phyloP scores from a whole-genome alignment of 2,797 vertebrate genomes.

The Chelon labrosus region DNA sequence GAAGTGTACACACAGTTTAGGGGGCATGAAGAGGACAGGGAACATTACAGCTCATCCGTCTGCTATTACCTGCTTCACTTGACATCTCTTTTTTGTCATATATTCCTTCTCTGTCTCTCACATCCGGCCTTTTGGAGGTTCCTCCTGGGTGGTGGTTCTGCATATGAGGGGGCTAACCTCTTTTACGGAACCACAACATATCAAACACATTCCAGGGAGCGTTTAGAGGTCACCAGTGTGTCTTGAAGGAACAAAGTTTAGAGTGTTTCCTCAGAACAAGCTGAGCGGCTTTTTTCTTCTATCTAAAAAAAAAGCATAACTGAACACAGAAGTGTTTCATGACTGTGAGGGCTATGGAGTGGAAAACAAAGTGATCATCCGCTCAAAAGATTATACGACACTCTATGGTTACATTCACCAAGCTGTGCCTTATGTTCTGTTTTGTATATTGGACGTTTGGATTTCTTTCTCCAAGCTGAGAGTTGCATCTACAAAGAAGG shows the following conservation, averaged over 20 bases:
- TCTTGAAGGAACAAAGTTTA: slow-evolving; percentile 52
- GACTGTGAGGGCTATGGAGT: not conserved
- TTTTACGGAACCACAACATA: slow-evolving; percentile 51
- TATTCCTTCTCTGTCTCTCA: not conserved
- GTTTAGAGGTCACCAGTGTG: slow-evolving; percentile 60
- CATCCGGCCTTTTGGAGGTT: slow-evolving; percentile 32
- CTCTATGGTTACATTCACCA: not conserved
- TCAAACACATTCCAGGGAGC: slow-evolving; percentile 71
- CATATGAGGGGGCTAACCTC: slow-evolving; percentile 41
- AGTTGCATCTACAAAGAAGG: not conserved
- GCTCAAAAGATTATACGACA: slow-evolving; percentile 1
- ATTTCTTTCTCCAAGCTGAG: not conserved
- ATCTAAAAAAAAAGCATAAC: slow-evolving; percentile 23
- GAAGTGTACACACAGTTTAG: slow-evolving; percentile 8
- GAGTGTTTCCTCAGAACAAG: slow-evolving; percentile 41
- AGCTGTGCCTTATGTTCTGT: not conserved
- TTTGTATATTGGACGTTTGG: not conserved
- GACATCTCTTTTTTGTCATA: slow-evolving; percentile 21
- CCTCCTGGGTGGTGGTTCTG: slow-evolving; percentile 42
- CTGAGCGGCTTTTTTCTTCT: slow-evolving; percentile 9
- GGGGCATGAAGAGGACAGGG: not conserved
- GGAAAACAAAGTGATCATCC: slow-evolving; percentile 22
- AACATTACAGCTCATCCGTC: slow-evolving; percentile 54
- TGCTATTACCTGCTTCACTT: slow-evolving; percentile 21
- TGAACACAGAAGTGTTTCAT: slow-evolving; percentile 28